Evolutionary conservation across 1,140 invertebrate species (phyloP).

Genomic region (Bombus affinis): DNA sequence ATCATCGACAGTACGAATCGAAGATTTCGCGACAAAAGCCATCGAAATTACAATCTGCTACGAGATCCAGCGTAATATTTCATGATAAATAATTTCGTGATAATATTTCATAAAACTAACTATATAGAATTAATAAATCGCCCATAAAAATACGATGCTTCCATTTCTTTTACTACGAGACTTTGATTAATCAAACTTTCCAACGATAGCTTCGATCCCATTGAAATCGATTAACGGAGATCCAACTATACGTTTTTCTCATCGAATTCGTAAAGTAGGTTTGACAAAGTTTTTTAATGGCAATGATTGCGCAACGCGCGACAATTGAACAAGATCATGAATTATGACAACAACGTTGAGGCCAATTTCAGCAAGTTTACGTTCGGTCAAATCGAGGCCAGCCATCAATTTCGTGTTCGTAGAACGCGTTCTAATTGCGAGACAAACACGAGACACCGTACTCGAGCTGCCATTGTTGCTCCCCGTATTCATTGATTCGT

Average conservation of each 20-base stretch:
- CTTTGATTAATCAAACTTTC: neutral
- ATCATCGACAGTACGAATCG: no score
- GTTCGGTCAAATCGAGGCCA: slow-evolving; percentile 71
- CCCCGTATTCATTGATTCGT: slow-evolving; percentile 45
- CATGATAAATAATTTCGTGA: no score
- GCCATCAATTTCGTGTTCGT: slow-evolving; percentile 70
- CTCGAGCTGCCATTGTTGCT: slow-evolving; percentile 13
- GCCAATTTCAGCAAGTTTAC: slow-evolving; percentile 71
- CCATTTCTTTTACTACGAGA: no score
- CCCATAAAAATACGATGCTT: no score
- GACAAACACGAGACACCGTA: slow-evolving; percentile 62
- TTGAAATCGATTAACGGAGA: neutral
- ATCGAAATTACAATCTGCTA: no score
- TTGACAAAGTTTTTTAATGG: slow-evolving; percentile 4
- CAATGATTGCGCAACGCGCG: slow-evolving; percentile 22
- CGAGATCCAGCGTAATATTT: no score
- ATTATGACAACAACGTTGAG: slow-evolving; percentile 60
- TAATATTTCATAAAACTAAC: no score
- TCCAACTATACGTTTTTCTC: neutral
- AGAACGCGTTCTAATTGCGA: slow-evolving; percentile 74
- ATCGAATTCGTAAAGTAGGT: neutral
- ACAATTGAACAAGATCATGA: slow-evolving; percentile 65
- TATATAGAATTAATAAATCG: no score
- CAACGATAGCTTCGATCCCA: neutral
- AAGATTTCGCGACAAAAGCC: no score